A percentile compares a stretch with the other conserved stretches of the same genome.
Evolutionary conservation across 2,888 invertebrate species (phyloP).

Genomic region (Colletes collaris): DNA sequence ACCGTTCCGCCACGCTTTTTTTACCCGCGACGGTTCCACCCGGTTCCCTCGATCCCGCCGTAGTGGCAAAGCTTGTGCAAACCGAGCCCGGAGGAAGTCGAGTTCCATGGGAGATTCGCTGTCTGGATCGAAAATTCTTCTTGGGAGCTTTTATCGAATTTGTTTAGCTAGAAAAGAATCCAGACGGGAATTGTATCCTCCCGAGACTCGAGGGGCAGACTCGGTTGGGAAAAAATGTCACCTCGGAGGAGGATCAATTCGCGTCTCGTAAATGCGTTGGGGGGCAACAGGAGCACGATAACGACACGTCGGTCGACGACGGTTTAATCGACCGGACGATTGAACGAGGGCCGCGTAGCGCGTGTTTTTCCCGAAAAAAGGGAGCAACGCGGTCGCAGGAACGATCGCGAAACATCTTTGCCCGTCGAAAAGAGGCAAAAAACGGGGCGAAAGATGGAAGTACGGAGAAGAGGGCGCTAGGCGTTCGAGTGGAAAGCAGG

Average conservation of each 20-base stretch:
- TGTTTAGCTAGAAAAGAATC: no score
- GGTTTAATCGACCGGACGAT: constrained; percentile 19
- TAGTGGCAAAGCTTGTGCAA: constrained; percentile 33
- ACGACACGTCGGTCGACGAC: constrained; percentile 5
- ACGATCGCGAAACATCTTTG: constrained; percentile 15
- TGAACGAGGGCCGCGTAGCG: no score
- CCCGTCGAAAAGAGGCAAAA: neutral
- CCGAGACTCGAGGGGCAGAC: no score
- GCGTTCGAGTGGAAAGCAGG: constrained; percentile 38
- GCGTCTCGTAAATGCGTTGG: no score
- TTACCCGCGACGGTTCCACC: constrained; percentile 34
- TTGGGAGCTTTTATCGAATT: no score
- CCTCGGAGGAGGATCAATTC: no score
- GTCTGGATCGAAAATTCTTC: neutral
- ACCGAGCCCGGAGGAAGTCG: constrained; percentile 4
- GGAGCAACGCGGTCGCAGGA: no score
- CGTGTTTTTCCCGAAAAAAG: neutral
- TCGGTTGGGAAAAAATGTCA: no score
- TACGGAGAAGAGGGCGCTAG: neutral
- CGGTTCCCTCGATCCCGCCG: constrained; percentile 3
- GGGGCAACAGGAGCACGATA: no score
- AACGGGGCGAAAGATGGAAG: neutral
- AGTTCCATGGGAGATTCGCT: constrained; percentile 1
- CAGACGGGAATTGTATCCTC: no score
- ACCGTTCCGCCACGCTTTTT: constrained; percentile 39